A percentile compares a stretch with the other conserved stretches of the same genome.
Conservation (phyloP, 2,797 vertebrate genomes). For the Hirundo rustica region DNA sequence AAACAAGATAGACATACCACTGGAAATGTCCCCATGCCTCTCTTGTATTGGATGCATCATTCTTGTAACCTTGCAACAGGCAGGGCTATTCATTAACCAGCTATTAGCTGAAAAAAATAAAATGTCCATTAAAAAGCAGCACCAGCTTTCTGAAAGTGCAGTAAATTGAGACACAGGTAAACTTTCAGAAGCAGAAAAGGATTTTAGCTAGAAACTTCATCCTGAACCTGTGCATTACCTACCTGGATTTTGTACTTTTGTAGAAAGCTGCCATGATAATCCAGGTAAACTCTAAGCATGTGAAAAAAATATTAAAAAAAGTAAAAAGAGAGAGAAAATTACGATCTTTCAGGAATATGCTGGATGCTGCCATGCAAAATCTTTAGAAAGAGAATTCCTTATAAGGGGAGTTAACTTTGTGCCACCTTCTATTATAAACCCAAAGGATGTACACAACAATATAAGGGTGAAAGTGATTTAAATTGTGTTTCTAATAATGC, state of each 20-base stretch:
- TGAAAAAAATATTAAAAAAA: too few relatives aligned
- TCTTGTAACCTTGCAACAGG: constrained; percentile 22
- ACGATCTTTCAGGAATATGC: background rate
- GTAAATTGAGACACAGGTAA: background rate
- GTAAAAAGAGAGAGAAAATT: background rate
- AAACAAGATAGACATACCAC: constrained; percentile 32
- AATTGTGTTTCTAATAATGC: constrained; percentile 6
- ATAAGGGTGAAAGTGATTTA: background rate
- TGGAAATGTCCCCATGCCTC: constrained; percentile 30
- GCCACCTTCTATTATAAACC: background rate
- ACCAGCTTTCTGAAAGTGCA: background rate
- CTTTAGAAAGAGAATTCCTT: background rate
- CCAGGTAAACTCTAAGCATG: background rate
- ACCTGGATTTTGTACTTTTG: background rate
- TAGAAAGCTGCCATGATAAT: background rate
- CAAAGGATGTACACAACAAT: background rate
- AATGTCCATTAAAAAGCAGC: constrained; percentile 3
- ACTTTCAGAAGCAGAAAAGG: background rate
- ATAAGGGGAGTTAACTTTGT: background rate
- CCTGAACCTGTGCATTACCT: background rate
- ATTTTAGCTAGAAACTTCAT: background rate
- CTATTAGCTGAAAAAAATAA: constrained; percentile 28
- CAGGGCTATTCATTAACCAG: constrained; percentile 37
- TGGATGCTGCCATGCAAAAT: background rate
- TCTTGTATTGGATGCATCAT: constrained; percentile 5